These are phyloP conservation scores for Lordiphosa collinella DNA, from an alignment of 1,140 invertebrate species.

Conservation along the genomic window DNA sequence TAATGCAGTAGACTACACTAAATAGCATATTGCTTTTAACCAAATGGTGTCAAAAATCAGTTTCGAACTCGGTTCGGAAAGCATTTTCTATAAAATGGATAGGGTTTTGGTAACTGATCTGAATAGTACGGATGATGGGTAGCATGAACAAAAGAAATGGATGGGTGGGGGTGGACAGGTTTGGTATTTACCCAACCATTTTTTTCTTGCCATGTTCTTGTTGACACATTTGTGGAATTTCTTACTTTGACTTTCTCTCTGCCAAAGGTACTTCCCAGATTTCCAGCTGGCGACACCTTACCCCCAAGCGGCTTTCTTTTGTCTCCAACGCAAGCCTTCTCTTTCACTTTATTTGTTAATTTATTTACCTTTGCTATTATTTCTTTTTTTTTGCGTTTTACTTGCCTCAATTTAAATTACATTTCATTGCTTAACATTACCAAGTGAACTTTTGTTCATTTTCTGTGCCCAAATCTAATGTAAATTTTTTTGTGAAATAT, in stretches of 20 bases:
- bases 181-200: too few relatives aligned
- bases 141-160: too few relatives aligned
- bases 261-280: constrained; percentile 3
- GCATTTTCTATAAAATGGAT: too few relatives aligned
- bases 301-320: background rate
- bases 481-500: constrained; percentile 20
- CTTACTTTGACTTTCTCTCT: constrained; percentile 2
- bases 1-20: too few relatives aligned
- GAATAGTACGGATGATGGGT: too few relatives aligned
- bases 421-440: constrained; percentile 41
- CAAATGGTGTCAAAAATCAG: too few relatives aligned
- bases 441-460: constrained; percentile 43
- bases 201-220: too few relatives aligned
- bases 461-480: constrained; percentile 26
- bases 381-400: constrained; percentile 2
- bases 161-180: too few relatives aligned
- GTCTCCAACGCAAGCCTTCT: constrained; percentile 3
- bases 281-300: background rate
- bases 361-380: constrained; percentile 15
- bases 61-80: too few relatives aligned
- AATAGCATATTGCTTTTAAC: too few relatives aligned
- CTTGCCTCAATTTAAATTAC: constrained; percentile 36
- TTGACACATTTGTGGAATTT: too few relatives aligned
- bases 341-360: constrained; percentile 9
- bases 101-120: too few relatives aligned